Conservation (phyloP, 1,140 invertebrate genomes). For the Cecropterus lyciades region DNA sequence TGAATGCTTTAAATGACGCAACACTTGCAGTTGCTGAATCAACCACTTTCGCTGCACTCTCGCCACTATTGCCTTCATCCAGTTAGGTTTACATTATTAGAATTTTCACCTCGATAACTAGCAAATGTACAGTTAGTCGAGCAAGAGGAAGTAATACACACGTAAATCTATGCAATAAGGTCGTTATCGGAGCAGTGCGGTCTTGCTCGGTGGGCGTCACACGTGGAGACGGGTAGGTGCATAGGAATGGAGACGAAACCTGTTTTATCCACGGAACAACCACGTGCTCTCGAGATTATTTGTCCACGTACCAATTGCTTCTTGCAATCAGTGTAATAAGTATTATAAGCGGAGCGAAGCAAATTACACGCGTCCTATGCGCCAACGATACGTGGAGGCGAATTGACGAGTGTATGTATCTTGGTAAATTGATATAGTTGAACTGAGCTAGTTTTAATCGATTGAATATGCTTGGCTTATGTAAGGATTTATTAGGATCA, state of each 20-base stretch:
- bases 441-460: slow-evolving; percentile 21
- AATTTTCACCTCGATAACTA: slow-evolving; percentile 35
- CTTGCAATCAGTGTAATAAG: slow-evolving; percentile 47
- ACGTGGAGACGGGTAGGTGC: slow-evolving; percentile 33
- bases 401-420: background rate
- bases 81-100: slow-evolving; percentile 37
- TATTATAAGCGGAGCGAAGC: slow-evolving; percentile 25
- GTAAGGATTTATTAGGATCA: background rate
- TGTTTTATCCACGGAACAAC: slow-evolving; percentile 41
- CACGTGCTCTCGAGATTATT: slow-evolving; percentile 45
- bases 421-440: background rate
- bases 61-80: slow-evolving; percentile 29
- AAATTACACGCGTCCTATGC: slow-evolving; percentile 30
- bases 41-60: slow-evolving; percentile 47
- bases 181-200: slow-evolving; percentile 22
- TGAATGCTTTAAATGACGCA: slow-evolving; percentile 46
- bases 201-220: slow-evolving; percentile 28
- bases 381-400: slow-evolving; percentile 13
- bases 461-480: background rate
- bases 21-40: slow-evolving; percentile 42
- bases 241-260: slow-evolving; percentile 41
- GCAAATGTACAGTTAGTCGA: slow-evolving; percentile 32
- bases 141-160: slow-evolving; percentile 23
- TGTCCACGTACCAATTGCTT: slow-evolving; percentile 45
- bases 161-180: slow-evolving; percentile 38